These are phyloP conservation scores for Hyppa rectilinea DNA, from an alignment of 2,888 invertebrate genomes.

Conservation along the genomic window DNA sequence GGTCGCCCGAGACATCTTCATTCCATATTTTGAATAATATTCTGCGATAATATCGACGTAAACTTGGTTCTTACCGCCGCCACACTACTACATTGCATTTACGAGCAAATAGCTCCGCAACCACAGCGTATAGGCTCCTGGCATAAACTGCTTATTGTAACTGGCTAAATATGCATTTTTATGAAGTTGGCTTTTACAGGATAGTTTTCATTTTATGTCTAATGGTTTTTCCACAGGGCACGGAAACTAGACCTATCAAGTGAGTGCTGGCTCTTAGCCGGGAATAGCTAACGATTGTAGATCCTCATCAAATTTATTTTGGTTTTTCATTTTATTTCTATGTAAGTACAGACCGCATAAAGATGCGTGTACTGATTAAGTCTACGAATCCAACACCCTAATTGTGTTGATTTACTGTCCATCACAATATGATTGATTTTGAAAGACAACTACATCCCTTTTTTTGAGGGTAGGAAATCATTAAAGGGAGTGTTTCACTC, in stretches of 20 bases:
- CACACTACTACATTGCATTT: constrained; percentile 71
- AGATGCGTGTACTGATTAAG: no score
- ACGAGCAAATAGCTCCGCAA: constrained; percentile 69
- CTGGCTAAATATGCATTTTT: constrained; percentile 35
- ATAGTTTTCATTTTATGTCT: constrained; percentile 20
- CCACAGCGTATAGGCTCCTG: constrained; percentile 64
- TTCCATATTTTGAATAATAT: constrained; percentile 79
- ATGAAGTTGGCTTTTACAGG: constrained; percentile 18
- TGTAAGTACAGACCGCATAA: neutral
- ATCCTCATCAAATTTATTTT: constrained; percentile 9
- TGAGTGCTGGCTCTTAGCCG: neutral
- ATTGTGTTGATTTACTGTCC: no score
- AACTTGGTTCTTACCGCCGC: constrained; percentile 65
- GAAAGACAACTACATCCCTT: no score
- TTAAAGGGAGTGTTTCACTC: no score
- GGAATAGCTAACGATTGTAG: constrained; percentile 2
- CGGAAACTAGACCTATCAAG: constrained; percentile 10
- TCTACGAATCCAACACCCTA: no score
- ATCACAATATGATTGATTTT: no score
- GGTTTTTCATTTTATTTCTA: neutral
- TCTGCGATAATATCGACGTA: constrained; percentile 71
- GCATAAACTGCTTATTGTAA: constrained; percentile 60
- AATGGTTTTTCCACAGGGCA: constrained; percentile 15
- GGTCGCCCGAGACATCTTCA: constrained; percentile 75
- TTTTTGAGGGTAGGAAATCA: no score